A percentile compares a stretch with the other conserved stretches of the same genome.
Evolutionary conservation across 2,888 invertebrate species (phyloP).

Genomic region (Tenthredo amoena): DNA sequence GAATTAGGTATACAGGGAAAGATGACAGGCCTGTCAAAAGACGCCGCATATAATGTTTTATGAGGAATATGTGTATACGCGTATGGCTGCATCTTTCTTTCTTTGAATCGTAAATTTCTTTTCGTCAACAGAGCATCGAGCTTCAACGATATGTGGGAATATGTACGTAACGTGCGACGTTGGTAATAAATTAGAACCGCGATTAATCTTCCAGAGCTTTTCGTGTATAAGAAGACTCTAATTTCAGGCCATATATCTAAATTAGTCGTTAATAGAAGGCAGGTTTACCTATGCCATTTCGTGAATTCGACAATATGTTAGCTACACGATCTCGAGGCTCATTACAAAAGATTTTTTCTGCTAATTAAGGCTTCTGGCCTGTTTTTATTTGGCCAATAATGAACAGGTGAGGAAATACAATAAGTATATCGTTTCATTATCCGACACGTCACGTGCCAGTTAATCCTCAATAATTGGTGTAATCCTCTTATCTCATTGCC

Average conservation of each 20-base stretch:
- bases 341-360: constrained; percentile 5
- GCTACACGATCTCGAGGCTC: not conserved
- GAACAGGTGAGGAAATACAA: constrained; percentile 11
- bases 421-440: constrained; percentile 10
- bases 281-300: constrained; percentile 7
- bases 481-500: constrained; percentile 8
- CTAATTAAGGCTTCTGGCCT: not conserved
- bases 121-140: constrained; percentile 16
- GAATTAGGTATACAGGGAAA: not conserved
- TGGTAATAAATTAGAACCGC: constrained; percentile 35
- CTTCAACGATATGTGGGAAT: not conserved
- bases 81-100: constrained; percentile 20
- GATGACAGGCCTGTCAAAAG: not conserved
- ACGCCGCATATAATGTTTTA: not conserved
- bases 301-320: not conserved
- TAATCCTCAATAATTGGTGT: constrained; percentile 27
- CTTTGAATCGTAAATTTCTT: constrained; percentile 32
- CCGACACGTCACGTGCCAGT: not conserved
- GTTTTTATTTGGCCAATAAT: not conserved
- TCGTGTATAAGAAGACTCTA: constrained; percentile 9
- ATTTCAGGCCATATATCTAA: constrained; percentile 30
- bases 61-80: not conserved
- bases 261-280: constrained; percentile 17
- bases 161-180: not conserved
- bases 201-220: constrained; percentile 5